Conservation (phyloP, 2,113 vertebrate species). For the Oriolus oriolus region DNA sequence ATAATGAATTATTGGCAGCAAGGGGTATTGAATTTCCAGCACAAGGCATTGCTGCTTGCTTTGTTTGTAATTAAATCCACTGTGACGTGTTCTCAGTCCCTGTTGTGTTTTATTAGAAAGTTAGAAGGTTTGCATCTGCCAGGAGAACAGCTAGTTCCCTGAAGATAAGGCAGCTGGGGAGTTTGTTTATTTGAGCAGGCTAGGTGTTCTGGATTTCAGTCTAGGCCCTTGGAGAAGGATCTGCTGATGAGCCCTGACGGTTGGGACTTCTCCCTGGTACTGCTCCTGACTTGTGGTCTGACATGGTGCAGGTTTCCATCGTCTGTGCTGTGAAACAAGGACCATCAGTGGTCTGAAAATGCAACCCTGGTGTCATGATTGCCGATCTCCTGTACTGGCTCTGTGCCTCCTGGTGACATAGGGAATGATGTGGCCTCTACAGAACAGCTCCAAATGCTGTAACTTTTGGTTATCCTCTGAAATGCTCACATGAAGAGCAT, state of each 20-base stretch:
- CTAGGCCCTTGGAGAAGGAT: neutral
- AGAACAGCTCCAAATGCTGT: neutral
- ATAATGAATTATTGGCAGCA: constrained; percentile 44
- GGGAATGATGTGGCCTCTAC: neutral
- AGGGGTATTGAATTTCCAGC: constrained; percentile 46
- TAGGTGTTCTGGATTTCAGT: neutral
- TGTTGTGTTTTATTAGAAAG: constrained; percentile 44
- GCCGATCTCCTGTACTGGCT: neutral
- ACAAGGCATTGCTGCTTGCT: constrained; percentile 13
- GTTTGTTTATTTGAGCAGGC: neutral
- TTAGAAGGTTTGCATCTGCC: neutral
- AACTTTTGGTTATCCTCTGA: neutral
- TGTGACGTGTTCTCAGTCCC: constrained; percentile 4
- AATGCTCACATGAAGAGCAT: neutral
- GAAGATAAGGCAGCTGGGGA: neutral
- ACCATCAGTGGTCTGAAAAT: neutral
- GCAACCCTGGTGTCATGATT: neutral
- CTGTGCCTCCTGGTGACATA: neutral
- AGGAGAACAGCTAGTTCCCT: neutral
- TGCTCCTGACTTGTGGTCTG: neutral
- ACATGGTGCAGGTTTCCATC: neutral
- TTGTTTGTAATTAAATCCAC: constrained; percentile 42
- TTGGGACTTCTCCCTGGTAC: neutral
- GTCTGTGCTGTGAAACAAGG: neutral
- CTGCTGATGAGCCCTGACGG: neutral